These are phyloP conservation scores for Stratiomys singularior DNA, from an alignment of 2,888 invertebrate genomes.

Conservation along the genomic window DNA sequence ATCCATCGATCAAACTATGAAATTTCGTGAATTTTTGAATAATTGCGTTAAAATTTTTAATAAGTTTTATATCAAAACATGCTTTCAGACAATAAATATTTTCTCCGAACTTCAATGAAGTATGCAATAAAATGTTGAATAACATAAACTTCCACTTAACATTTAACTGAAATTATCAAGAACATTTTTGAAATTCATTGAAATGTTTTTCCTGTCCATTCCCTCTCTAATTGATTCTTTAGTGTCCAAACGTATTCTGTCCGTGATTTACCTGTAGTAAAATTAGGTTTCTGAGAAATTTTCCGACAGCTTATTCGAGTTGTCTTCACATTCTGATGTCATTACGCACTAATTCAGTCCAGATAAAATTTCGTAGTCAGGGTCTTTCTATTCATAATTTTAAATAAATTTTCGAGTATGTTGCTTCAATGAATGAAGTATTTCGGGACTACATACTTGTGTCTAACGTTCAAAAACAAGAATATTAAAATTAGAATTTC, in stretches of 20 bases:
- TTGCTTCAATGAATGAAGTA: slow-evolving; percentile 30
- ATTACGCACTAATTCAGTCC: background rate
- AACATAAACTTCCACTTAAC: too few species aligned
- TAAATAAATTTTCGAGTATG: background rate
- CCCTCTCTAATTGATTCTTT: background rate
- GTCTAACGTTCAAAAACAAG: slow-evolving; percentile 4
- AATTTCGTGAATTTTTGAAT: too few species aligned
- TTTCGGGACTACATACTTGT: too few species aligned
- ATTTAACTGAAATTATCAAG: slow-evolving; percentile 49
- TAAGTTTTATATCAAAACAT: too few species aligned
- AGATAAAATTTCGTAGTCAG: slow-evolving; percentile 33
- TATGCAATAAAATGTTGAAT: too few species aligned
- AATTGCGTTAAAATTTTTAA: too few species aligned
- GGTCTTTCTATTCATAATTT: slow-evolving; percentile 6
- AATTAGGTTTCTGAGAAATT: slow-evolving; percentile 25
- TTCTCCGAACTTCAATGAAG: too few species aligned
- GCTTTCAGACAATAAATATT: too few species aligned
- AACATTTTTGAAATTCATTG: slow-evolving; percentile 49
- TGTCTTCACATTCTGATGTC: slow-evolving; percentile 15
- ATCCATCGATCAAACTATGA: too few species aligned
- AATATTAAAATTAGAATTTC: slow-evolving; percentile 27
- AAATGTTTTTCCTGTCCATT: slow-evolving; percentile 2
- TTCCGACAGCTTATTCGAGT: slow-evolving; percentile 16
- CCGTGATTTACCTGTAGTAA: too few species aligned
- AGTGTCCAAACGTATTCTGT: too few species aligned